Evolutionary conservation across 2,888 invertebrate genomes (phyloP), one percentile per base, ranked within the genome.

Genomic region (Eristalis intricaria): DNA sequence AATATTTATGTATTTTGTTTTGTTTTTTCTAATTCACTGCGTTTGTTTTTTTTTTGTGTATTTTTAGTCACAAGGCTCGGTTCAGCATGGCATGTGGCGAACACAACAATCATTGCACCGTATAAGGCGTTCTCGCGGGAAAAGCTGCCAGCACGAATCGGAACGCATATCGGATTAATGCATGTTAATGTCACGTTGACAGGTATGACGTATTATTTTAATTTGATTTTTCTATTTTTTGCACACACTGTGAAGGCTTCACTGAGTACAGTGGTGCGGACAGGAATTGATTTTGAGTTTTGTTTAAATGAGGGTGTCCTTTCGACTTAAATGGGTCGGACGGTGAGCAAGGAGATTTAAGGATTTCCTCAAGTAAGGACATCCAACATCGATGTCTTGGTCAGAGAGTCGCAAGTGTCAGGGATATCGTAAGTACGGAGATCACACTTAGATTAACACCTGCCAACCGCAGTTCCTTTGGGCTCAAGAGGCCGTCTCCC

Each of bases 161-260:
- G 98, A 50, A 97, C 99, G 82, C 96, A 97, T 93, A 97, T 99
- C 90, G 99, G 99, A 77, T 95, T 99, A 87, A 96, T 96, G 91
- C 97, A 98, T 93, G 97, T 99, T 93, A 99, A 99, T 94, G 97
- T 99, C 91, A 99, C 99, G 74, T 95, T 99, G 90, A 95, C 95
- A 94, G 97, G 98, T 98, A 94, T 94, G 77, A 76, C 61, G 29
- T 76, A 61, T 60, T 23, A 13, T 29, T 26, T 26, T 43, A 15
- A 8, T 66, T 26, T 43, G 4, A 22, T 26, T 66, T 65, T 65
- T 0, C 4, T 43, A 4, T 4, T n/a, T 4, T 43, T 43, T 43
- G 15, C 43, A n/a, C 11, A 2, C 13, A 38, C 11, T 35, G 35
- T 8, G 35, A 4, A 10, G 35, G 0, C 35, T 38, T 13, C 13